These are phyloP conservation scores for Hoplostethus atlanticus DNA, from an alignment of 2,797 vertebrate species.

Conservation along the genomic window DNA sequence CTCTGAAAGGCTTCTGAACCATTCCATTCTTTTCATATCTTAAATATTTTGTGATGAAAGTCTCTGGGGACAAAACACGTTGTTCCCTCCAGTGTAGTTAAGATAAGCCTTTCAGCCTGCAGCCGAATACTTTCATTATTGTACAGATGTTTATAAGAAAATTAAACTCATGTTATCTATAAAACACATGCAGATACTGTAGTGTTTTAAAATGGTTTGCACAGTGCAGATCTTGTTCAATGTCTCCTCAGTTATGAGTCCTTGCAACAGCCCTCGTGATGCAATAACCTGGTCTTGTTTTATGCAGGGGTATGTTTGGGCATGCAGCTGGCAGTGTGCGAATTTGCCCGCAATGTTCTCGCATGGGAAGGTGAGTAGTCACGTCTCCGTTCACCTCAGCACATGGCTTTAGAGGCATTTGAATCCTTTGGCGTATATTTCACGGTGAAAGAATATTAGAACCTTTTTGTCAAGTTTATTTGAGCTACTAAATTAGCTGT, in stretches of 20 bases:
- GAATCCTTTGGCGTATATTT: conserved; percentile 35
- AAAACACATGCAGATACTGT: conserved; percentile 22
- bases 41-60: not conserved
- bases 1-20: not conserved
- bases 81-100: not conserved
- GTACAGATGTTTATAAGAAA: not conserved
- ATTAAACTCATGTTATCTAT: conserved; percentile 5
- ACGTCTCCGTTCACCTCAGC: not conserved
- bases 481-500: conserved; percentile 29
- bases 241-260: conserved; percentile 38
- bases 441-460: conserved; percentile 10
- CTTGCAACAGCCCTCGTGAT: conserved; percentile 35
- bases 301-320: conserved; percentile 93
- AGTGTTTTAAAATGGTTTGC: conserved; percentile 18
- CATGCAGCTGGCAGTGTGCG: conserved; percentile 97
- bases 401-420: not conserved
- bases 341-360: conserved; percentile 91
- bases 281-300: conserved; percentile 55
- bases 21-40: not conserved
- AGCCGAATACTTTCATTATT: not conserved
- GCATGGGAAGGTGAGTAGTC: conserved; percentile 91
- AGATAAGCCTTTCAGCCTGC: not conserved
- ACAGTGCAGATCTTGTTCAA: conserved; percentile 30
- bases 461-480: conserved; percentile 9
- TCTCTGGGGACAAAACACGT: not conserved